Evolutionary conservation across 1,140 invertebrate genomes (phyloP), one percentile per base, ranked within the genome.

Genomic region (Drosophila mojavensis): DNA sequence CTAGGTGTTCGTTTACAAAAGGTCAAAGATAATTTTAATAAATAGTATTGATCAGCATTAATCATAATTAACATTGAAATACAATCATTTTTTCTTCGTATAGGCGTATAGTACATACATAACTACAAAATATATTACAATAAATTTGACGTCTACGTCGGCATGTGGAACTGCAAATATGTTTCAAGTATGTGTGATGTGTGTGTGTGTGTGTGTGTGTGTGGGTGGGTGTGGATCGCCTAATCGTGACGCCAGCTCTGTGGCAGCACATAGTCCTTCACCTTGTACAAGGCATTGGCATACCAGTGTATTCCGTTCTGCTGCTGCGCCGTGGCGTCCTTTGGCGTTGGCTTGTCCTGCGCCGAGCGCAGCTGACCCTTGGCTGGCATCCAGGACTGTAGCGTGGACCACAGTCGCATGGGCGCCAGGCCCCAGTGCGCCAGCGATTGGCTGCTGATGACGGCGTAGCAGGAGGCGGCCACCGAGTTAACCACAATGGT

Each of bases 401-500:
- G 65, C 71, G 93, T 94, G 54, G 91, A 92, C 74, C 93, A 93
- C 0, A 96, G 65, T 50, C 98, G 93, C 56, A 97, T 92, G 0
- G 98, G 98, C 5, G 95, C 93, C 91, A 98, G 97, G 1, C 96
- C 95, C 84, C 94, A 94, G 91, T 99, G 98, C 5, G 98, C 98
- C 53, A 99, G 70, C 7, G 92, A 92, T 78, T 98, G 97, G 92
- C 96, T 97, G 90, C 96, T 94, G 13, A 99, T 94, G 9, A 98
- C 93, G 0, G 98, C 98, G 93, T 99, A 99, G 92, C 98, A 99
- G 0, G 98, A 99, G 1, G 97, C 97, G 1, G 98, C 94, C 4
- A 98, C 95, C 68, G 96, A 96, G 92, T 99, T 96, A 1, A 99
- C 97, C 26, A 99, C 94, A 10, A 99, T 93, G 26, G 96, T 99